These are phyloP conservation scores for Latrodectus elegans DNA, from an alignment of 2,888 invertebrate species.

Conservation along the genomic window DNA sequence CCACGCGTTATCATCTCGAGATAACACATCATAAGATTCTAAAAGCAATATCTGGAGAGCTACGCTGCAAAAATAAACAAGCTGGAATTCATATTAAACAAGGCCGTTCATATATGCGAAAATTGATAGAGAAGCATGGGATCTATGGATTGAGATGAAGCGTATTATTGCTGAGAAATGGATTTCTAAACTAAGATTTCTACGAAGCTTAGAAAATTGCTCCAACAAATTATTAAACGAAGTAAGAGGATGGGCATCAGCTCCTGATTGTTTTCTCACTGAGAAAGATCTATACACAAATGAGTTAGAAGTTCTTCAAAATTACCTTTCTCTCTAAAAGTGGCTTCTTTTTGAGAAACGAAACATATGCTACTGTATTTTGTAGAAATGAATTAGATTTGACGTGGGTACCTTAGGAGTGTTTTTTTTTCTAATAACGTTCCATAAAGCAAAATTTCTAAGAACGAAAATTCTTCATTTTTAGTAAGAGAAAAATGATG, in stretches of 20 bases:
- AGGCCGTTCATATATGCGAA: conserved; percentile 10
- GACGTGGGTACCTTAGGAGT: too few relatives aligned
- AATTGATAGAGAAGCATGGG: conserved; percentile 31
- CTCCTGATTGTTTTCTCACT: background rate
- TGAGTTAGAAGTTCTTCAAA: conserved; percentile 14
- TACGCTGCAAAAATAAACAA: background rate
- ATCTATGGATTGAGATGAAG: background rate
- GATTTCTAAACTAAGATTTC: too few relatives aligned
- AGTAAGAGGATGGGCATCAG: background rate
- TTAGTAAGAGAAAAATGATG: too few relatives aligned
- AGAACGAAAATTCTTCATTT: too few relatives aligned
- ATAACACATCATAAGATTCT: conserved; percentile 28
- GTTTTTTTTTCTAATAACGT: too few relatives aligned
- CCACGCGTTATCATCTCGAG: background rate
- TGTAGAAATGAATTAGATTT: too few relatives aligned
- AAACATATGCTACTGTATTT: conserved; percentile 10
- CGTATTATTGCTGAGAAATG: conserved; percentile 3
- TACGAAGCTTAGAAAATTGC: conserved; percentile 22
- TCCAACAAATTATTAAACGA: conserved; percentile 33
- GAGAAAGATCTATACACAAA: conserved; percentile 11
- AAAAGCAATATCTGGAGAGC: conserved; percentile 12
- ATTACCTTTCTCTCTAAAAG: background rate
- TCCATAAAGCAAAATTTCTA: too few relatives aligned
- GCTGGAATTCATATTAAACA: conserved; percentile 11
- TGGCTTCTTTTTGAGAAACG: conserved; percentile 12